Percentiles rank a stretch among this genome's conserved stretches.
Evolutionary conservation across 2,113 vertebrate species (phyloP).

Genomic region (Mungos mungo): DNA sequence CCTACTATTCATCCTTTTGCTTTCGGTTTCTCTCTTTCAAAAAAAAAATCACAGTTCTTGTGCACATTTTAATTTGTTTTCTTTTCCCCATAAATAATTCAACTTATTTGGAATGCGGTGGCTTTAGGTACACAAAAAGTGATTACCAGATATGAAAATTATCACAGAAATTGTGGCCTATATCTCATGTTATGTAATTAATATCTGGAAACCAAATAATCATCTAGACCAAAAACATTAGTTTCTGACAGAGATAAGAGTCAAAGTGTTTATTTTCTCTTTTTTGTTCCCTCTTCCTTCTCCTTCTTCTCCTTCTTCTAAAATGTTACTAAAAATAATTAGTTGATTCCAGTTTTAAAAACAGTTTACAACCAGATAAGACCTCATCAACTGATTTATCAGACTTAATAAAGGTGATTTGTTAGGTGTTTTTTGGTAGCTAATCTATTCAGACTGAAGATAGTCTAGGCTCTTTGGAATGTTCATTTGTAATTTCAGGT

Average conservation of each 20-base stretch:
- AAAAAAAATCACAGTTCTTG: neutral
- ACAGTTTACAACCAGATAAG: neutral
- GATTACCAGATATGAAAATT: neutral
- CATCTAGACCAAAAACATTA: neutral
- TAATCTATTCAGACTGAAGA: neutral
- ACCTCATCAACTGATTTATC: neutral
- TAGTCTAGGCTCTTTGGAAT: neutral
- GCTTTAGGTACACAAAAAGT: neutral
- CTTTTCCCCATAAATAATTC: neutral
- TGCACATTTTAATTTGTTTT: neutral
- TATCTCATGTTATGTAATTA: neutral
- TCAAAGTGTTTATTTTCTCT: neutral
- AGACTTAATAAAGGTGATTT: neutral
- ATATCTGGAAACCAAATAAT: neutral
- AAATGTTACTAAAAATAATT: neutral
- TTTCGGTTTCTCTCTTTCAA: too few relatives aligned
- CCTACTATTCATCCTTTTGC: too few relatives aligned
- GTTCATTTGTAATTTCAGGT: neutral
- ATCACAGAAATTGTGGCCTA: neutral
- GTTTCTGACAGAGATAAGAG: neutral
- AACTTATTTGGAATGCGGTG: neutral
- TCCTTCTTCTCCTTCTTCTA: neutral
- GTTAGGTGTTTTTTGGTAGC: neutral
- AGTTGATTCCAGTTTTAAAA: neutral
- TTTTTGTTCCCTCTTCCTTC: neutral